Evolutionary conservation across 2,888 invertebrate genomes (phyloP).

Genomic region (Chrysolina americana): DNA sequence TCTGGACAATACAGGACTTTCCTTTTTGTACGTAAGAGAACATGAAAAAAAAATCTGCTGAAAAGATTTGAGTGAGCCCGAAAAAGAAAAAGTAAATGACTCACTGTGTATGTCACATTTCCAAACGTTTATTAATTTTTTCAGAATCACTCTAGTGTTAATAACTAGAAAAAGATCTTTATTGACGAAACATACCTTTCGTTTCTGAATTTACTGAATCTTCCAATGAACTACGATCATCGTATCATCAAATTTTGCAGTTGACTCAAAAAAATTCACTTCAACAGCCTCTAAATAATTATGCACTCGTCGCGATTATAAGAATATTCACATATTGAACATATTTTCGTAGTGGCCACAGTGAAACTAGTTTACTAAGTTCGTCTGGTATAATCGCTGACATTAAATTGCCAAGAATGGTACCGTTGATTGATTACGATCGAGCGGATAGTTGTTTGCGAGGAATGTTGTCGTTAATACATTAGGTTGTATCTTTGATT

Average conservation of each 20-base stretch:
- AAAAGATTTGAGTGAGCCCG: neutral
- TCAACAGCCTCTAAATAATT: neutral
- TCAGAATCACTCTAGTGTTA: no score
- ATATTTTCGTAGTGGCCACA: neutral
- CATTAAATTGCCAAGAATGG: neutral
- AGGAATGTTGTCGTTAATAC: neutral
- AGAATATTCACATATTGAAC: neutral
- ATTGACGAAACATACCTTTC: no score
- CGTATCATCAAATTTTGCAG: no score
- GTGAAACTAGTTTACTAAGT: neutral
- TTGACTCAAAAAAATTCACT: neutral
- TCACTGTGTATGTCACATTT: no score
- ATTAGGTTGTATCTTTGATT: neutral
- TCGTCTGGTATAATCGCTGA: neutral
- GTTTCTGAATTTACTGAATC: no score
- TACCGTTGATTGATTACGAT: constrained; percentile 1
- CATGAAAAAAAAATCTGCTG: no score
- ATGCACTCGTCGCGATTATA: neutral
- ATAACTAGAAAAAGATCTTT: no score
- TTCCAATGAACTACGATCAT: no score
- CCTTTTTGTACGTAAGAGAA: neutral
- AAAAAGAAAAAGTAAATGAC: neutral
- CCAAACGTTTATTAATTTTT: no score
- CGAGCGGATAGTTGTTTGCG: neutral
- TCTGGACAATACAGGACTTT: no score